Evolutionary conservation across 2,888 invertebrate species (phyloP), one percentile per base, ranked within the genome.

Genomic region (Notodonta ziczac): DNA sequence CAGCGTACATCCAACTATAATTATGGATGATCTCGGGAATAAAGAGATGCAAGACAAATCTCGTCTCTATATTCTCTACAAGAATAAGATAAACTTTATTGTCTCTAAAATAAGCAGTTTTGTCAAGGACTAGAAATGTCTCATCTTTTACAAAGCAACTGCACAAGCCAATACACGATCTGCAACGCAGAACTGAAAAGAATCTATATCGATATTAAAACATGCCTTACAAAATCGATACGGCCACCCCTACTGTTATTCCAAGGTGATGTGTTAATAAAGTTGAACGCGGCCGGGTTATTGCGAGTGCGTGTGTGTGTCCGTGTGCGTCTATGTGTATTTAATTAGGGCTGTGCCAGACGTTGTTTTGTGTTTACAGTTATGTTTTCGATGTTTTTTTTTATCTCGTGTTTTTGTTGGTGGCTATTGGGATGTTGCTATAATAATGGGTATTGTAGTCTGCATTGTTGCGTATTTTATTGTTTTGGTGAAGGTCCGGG

Each of bases 191-290:
- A 35, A 6, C 7, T 35, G 4, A 35, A 7, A 6, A 7, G 0
- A 35, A 35, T 35, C 35, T 5, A 4, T 35, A 6, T 35, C 35
- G 35, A 35, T 35, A 35, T 7, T 6, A 35, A 35, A 35, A 35
- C 35, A 35, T 6, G 1, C 13, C 9, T 50, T 16, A 16, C 6
- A 48, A 7, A 13, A 32, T 52, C 52, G 52, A 52, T 52, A 32
- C 50, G 16, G 32, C 24, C 52, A 32, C 12, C 52, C 32, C 52
- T 52, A 52, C 88, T 86, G 87, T 85, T 86, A 85, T 67, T 76
- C 66, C 67, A 66, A 68, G 74, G 77, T 84, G 84, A 86, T 85
- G 85, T 83, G 85, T 84, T 88, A 86, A 87, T 87, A 87, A 86
- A 85, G 82, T 86, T 83, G 69, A 77, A 77, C 74, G 67, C 65